Base-by-base conservation (phyloP, 2,113 vertebrate species). In the Hippocampus zosterae region DNA sequence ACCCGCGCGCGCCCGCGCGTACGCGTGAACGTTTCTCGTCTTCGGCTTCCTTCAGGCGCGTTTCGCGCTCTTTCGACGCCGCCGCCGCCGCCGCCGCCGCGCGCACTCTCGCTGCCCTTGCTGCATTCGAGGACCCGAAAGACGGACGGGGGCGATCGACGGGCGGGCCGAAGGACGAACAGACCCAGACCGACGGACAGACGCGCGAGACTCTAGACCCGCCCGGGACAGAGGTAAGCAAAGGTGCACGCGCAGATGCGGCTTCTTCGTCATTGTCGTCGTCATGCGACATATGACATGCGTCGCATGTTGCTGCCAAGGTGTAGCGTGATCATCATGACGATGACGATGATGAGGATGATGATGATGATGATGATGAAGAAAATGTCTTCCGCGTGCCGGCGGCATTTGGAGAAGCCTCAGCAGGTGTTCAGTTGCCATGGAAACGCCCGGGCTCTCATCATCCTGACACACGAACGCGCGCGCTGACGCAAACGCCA, bases 381-480 rank as follows among this genome's bases (percentile, higher is more conserved):
- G 62, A 64, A 25, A 11, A 23, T 65, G 63, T 65, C 63, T 46
- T n/a, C 29, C 3, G 55, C 23, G 23, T 57, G 50, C 2, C 18
- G 16, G 25, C 27, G 19, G 19, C 8, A 25, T 67, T 67, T 60
- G 57, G 57, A 60, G 29, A 27, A 60, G 16, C 48, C 50, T 55
- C 52, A 68, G 66, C 66, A 68, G 66, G 52, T 68, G 66, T 56
- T 21, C 50, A 56, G 66, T 68, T 68, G 66, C 66, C 52, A 68
- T 68, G 66, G 48, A 37, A 13, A 68, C 33, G 52, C 50, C 7
- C 1, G 12, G 27, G 65, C 65, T 67, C 29, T 67, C 65, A 67
- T 68, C 66, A 23, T 29, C 19, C 50, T 19, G 40, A 9, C 48
- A 41, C 48, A 8, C 19, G 21, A 52, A 56, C 66, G 19, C 52